Evolutionary conservation across 1,140 invertebrate genomes (phyloP).

Genomic region (Chironomus tepperi): DNA sequence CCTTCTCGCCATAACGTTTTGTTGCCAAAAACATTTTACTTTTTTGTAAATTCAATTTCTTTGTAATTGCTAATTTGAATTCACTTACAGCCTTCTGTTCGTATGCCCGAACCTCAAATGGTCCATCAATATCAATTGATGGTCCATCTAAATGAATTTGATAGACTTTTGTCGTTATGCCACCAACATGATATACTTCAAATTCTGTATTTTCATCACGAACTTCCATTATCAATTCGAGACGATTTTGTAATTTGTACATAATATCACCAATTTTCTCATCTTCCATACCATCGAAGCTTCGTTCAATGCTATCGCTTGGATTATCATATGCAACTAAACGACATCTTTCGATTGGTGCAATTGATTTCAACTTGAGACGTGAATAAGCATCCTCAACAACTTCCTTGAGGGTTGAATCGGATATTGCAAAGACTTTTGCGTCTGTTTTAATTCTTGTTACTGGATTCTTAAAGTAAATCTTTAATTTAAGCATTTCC

Average conservation of each 20-base stretch:
- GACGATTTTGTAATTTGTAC: slow-evolving; percentile 36
- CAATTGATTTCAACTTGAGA: slow-evolving; percentile 49
- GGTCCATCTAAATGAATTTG: slow-evolving; percentile 46
- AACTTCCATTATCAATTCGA: slow-evolving; percentile 62
- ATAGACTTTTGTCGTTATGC: slow-evolving; percentile 56
- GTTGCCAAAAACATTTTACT: slow-evolving; percentile 44
- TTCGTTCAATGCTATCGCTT: slow-evolving; percentile 59
- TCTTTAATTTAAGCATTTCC: slow-evolving; percentile 52
- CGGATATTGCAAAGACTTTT: slow-evolving; percentile 47
- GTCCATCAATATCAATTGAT: slow-evolving; percentile 52
- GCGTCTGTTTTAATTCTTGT: slow-evolving; percentile 45
- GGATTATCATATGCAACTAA: slow-evolving; percentile 63
- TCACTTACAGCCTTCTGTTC: slow-evolving; percentile 49
- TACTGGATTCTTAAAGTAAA: slow-evolving; percentile 55
- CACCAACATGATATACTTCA: slow-evolving; percentile 54
- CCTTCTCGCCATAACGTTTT: slow-evolving; percentile 32
- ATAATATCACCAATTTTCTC: slow-evolving; percentile 37
- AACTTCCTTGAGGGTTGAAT: slow-evolving; percentile 49
- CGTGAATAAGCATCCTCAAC: slow-evolving; percentile 50
- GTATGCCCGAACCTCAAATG: slow-evolving; percentile 51
- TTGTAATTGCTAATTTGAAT: slow-evolving; percentile 49
- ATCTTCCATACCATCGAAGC: slow-evolving; percentile 54
- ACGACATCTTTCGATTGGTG: slow-evolving; percentile 57
- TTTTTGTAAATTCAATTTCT: slow-evolving; percentile 42
- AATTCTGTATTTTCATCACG: slow-evolving; percentile 54